phyloP scores from a whole-genome alignment of 2,888 invertebrate genomes.

The Octodonta nipae region DNA sequence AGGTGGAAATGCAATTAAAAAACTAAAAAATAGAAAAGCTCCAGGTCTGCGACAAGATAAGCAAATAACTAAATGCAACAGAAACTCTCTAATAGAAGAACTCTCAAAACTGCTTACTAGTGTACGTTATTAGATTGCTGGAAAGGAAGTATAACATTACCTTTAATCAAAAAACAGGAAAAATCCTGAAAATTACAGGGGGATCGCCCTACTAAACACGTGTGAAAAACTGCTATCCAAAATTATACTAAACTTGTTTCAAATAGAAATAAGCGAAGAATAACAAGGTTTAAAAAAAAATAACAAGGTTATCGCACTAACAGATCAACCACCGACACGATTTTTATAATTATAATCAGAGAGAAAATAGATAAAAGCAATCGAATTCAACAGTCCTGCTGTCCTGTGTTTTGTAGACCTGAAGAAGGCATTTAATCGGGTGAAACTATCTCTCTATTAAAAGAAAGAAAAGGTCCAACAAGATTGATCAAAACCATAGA shows the following conservation, averaged over 20 bases:
- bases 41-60: background rate
- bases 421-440: slow-evolving; percentile 1
- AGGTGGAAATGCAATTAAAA: background rate
- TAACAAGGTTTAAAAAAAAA: background rate
- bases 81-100: background rate
- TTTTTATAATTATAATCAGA: background rate
- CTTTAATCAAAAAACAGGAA: slow-evolving; percentile 1
- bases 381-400: background rate
- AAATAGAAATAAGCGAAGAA: slow-evolving; percentile 1
- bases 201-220: slow-evolving; percentile 1
- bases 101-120: background rate
- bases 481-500: background rate
- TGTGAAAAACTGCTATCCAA: slow-evolving; percentile 1
- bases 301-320: no score
- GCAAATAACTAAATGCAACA: background rate
- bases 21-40: slow-evolving; percentile 1
- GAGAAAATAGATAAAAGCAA: background rate
- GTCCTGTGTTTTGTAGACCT: background rate
- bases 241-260: background rate
- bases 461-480: background rate
- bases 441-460: slow-evolving; percentile 1
- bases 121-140: background rate
- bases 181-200: background rate
- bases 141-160: background rate
- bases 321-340: no score